Evolutionary conservation across 2,113 vertebrate genomes (phyloP), one percentile per base, ranked within the genome.

Genomic region (Merops nubicus): DNA sequence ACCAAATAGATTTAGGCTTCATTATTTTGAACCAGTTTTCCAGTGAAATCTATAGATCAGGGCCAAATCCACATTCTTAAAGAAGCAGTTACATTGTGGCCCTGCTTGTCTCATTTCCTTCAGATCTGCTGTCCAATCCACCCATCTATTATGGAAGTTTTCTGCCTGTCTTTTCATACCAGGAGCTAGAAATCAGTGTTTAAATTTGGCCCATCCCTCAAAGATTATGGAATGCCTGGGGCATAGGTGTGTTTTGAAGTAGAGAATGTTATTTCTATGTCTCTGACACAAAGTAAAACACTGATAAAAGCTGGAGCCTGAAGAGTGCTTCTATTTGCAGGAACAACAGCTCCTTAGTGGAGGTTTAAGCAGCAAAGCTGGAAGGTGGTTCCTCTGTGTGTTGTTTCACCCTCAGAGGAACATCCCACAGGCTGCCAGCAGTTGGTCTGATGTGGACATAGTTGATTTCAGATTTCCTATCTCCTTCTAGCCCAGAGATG

Each of bases 211-310:
- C 23, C 4, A 19, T 87, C 50, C 34, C 86, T 86, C 64, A 54
- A 50, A n/a, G 18, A 23, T 47, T 65, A 18, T 18, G 34, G 42
- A 69, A 95, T 65, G 4, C 47, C 43, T 72, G 54, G 74, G 33
- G 11, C 26, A 40, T 63, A 45, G 34, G 3, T n/a, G 13, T 77
- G 8, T 31, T 92, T 90, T 57, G 53, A 68, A 75, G 53, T 13
- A 65, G 13, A 40, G 15, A 90, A 22, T 0, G 0, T 29, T 29
- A 62, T 15, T 48, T 82, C 63, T 19, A 0, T 36, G 40, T 57
- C 36, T 57, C 57, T 59, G 50, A 57, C 21, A 73, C 9, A 60
- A 59, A 22, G 10, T 42, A 75, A 89, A 89, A 60, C 0, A 0
- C 22, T 76, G 8, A 25, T 68, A 45, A 56, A 88, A 82, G 29